A percentile compares a stretch with the other conserved stretches of the same genome.
Conservation (phyloP, 2,888 invertebrate genomes). For the Plebejus melissa region DNA sequence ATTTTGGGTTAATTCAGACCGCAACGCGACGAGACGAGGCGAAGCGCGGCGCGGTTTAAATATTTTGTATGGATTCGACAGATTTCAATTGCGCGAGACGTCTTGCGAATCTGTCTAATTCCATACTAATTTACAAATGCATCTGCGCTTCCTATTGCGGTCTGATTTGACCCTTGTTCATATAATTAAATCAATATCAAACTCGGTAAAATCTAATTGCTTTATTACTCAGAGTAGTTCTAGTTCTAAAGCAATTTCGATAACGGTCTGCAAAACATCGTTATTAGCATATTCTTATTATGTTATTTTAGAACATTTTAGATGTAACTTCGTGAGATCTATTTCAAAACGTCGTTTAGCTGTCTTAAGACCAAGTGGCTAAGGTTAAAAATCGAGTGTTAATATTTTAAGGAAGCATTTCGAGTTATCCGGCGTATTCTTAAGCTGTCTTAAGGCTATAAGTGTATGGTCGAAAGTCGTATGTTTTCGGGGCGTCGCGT, state of each 20-base stretch:
- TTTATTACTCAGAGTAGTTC: conserved; percentile 38
- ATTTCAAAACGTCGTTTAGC: conserved; percentile 31
- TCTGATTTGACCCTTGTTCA: too few relatives aligned
- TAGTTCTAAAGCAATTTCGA: conserved; percentile 37
- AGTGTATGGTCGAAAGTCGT: conserved; percentile 33
- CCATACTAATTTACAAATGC: too few relatives aligned
- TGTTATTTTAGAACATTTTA: conserved; percentile 45
- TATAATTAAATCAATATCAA: not conserved
- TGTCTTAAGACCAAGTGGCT: conserved; percentile 27
- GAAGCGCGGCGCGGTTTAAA: too few relatives aligned
- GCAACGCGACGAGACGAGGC: too few relatives aligned
- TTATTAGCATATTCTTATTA: conserved; percentile 53
- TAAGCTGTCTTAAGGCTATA: conserved; percentile 24
- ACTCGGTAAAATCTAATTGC: conserved; percentile 36
- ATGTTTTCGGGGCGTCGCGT: conserved; percentile 54
- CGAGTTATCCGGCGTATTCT: not conserved
- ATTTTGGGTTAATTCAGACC: too few relatives aligned
- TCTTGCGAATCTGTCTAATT: too few relatives aligned
- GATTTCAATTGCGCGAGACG: too few relatives aligned
- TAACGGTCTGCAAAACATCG: conserved; percentile 39
- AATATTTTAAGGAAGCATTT: conserved; percentile 28
- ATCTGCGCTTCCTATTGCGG: too few relatives aligned
- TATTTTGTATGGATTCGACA: too few relatives aligned
- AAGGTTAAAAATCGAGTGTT: conserved; percentile 36
- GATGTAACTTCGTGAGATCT: conserved; percentile 4